Conservation (phyloP, 2,888 invertebrate genomes). For the Hyposoter didymator region DNA sequence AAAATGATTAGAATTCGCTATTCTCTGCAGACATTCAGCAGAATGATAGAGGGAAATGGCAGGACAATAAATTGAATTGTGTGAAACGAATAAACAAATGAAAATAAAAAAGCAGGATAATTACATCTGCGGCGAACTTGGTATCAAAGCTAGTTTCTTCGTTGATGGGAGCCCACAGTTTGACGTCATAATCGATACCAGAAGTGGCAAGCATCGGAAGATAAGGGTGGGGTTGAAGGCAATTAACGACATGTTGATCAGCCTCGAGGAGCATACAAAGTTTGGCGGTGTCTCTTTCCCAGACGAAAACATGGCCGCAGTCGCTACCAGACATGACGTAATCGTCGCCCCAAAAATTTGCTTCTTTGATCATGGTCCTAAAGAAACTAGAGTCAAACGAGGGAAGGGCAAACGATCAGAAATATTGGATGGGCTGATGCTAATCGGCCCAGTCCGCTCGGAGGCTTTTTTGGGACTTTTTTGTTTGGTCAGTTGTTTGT, state of each 20-base stretch:
- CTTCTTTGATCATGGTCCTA: slow-evolving; percentile 94
- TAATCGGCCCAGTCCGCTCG: slow-evolving; percentile 82
- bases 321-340: slow-evolving; percentile 95
- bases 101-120: slow-evolving; percentile 28
- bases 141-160: slow-evolving; percentile 87
- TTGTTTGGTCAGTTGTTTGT: slow-evolving; percentile 71
- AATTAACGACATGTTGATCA: slow-evolving; percentile 94
- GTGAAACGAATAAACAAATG: slow-evolving; percentile 44
- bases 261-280: slow-evolving; percentile 91
- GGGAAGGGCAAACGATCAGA: slow-evolving; percentile 80
- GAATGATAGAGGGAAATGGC: too few relatives aligned
- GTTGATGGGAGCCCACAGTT: slow-evolving; percentile 91
- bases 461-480: slow-evolving; percentile 81
- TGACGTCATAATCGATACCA: slow-evolving; percentile 95
- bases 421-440: slow-evolving; percentile 78
- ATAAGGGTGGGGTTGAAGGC: slow-evolving; percentile 93
- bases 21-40: too few relatives aligned
- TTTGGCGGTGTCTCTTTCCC: slow-evolving; percentile 90
- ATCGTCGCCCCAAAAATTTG: slow-evolving; percentile 93
- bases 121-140: slow-evolving; percentile 88
- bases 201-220: slow-evolving; percentile 92
- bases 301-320: slow-evolving; percentile 94
- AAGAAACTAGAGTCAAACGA: slow-evolving; percentile 84
- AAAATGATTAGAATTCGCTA: too few relatives aligned
- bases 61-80: background rate